Evolutionary conservation across 2,113 vertebrate species (phyloP).

Genomic region (Urocynchramus pylzowi): DNA sequence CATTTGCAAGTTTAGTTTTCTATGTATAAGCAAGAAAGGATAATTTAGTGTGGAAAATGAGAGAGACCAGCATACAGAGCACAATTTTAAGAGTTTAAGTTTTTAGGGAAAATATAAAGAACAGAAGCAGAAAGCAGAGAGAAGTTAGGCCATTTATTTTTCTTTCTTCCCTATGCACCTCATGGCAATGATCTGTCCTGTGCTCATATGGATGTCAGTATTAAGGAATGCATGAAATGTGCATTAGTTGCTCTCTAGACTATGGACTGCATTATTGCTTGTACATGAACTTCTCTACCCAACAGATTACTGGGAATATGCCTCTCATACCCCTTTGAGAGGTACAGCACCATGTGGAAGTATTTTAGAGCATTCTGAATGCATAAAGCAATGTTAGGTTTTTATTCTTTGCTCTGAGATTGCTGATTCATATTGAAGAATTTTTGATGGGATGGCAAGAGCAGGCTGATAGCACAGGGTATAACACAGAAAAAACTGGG

Average conservation of each 20-base stretch:
- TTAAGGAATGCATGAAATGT: slow-evolving; percentile 16
- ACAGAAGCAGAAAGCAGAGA: neutral
- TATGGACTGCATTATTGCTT: neutral
- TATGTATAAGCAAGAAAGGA: neutral
- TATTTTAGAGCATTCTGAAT: neutral
- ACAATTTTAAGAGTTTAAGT: neutral
- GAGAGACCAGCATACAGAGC: neutral
- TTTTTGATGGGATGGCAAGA: neutral
- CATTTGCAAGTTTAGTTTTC: neutral
- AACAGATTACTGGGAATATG: neutral
- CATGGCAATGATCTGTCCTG: neutral
- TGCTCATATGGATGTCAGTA: neutral
- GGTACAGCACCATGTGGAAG: neutral
- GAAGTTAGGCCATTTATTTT: neutral
- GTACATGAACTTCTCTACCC: neutral
- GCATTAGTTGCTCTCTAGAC: neutral
- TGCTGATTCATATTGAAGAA: neutral
- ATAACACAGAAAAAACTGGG: neutral
- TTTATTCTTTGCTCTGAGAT: neutral
- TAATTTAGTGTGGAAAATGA: neutral
- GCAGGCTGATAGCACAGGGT: neutral
- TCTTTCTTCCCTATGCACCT: neutral
- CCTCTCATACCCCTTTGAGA: neutral
- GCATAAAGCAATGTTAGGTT: neutral
- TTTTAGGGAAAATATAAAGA: neutral